phyloP scores from a whole-genome alignment of 2,888 invertebrate genomes.

The Microdon myrmicae region DNA sequence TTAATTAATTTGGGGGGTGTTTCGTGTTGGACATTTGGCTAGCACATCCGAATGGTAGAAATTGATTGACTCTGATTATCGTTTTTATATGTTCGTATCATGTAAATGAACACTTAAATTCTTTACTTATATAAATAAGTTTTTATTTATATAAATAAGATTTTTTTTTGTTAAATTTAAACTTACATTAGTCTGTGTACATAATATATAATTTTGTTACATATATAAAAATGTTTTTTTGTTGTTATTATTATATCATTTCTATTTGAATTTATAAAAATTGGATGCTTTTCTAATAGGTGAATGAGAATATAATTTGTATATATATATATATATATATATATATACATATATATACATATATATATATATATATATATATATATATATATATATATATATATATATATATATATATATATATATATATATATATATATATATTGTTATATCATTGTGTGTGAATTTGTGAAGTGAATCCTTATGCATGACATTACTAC shows the following conservation, averaged over 20 bases:
- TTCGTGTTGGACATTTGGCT: constrained; percentile 10
- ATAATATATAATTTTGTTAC: constrained; percentile 24
- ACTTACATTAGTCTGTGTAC: constrained; percentile 31
- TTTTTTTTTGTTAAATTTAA: constrained; percentile 30
- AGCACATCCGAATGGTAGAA: constrained; percentile 49
- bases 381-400: constrained; percentile 5
- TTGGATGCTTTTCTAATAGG: constrained; percentile 26
- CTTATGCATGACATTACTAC: constrained; percentile 10
- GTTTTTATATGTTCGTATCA: constrained; percentile 44
- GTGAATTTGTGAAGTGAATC: background rate
- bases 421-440: constrained; percentile 10
- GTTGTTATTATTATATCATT: too few species aligned
- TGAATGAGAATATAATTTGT: constrained; percentile 29
- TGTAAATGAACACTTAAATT: background rate
- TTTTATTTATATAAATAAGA: constrained; percentile 16
- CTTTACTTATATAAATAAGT: constrained; percentile 29
- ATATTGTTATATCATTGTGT: background rate
- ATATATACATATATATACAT: constrained; percentile 3
- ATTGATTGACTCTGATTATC: constrained; percentile 52
- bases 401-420: constrained; percentile 21
- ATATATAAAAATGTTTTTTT: constrained; percentile 37
- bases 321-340: constrained; percentile 23
- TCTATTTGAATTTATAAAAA: constrained; percentile 35
- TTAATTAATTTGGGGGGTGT: constrained; percentile 1
- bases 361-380: constrained; percentile 18